phyloP scores from a whole-genome alignment of 2,113 vertebrate species.

The Morone saxatilis region DNA sequence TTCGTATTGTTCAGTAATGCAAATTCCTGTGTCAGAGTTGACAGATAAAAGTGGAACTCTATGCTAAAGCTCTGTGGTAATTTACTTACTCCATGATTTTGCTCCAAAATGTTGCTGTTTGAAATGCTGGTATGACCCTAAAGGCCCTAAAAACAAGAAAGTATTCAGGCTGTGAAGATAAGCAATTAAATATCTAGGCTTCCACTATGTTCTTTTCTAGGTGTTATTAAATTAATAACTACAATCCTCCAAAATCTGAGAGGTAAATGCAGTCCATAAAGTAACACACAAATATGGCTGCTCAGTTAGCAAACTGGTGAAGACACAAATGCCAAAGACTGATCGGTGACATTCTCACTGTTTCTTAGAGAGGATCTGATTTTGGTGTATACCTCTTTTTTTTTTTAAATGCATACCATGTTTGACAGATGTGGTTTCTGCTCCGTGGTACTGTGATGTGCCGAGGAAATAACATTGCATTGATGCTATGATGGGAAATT shows the following conservation, averaged over 20 bases:
- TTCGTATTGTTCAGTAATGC: not conserved
- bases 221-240: no score
- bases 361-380: not conserved
- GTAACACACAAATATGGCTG: no score
- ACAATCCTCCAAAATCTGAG: not conserved
- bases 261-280: not conserved
- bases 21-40: not conserved
- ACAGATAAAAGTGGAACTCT: not conserved
- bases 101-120: not conserved
- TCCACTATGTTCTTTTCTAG: not conserved
- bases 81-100: not conserved
- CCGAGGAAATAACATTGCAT: not conserved
- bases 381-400: not conserved
- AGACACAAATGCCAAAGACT: not conserved
- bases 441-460: not conserved
- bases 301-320: no score
- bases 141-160: not conserved
- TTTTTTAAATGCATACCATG: not conserved
- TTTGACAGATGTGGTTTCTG: not conserved
- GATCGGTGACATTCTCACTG: not conserved
- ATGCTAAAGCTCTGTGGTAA: not conserved
- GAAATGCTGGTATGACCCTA: not conserved
- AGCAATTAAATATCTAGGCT: not conserved
- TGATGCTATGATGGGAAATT: conserved; percentile 15
- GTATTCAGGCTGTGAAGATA: not conserved